Evolutionary conservation across 2,113 vertebrate species (phyloP).

Genomic region (Takifugu flavidus): DNA sequence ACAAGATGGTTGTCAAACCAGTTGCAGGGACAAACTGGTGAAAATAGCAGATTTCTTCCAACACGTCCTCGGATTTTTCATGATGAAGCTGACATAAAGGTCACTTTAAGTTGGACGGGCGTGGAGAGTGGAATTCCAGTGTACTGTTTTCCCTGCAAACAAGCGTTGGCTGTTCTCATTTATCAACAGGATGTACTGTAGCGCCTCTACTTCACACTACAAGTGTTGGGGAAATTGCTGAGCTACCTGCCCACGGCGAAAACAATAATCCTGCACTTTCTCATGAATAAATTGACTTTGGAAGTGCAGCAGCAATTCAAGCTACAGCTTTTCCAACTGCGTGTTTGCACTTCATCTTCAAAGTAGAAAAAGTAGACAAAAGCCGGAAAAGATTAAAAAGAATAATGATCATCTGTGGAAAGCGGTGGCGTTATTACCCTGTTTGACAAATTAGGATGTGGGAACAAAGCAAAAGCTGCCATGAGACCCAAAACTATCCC

Average conservation of each 20-base stretch:
- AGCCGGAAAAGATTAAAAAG: too few species aligned
- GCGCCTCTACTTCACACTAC: constrained; percentile 24
- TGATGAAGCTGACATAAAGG: too few species aligned
- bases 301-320: constrained; percentile 22
- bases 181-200: constrained; percentile 8
- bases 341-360: constrained; percentile 10
- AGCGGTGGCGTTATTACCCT: background rate
- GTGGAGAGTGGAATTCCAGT: background rate
- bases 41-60: too few species aligned
- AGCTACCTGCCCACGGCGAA: constrained; percentile 29
- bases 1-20: too few species aligned
- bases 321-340: constrained; percentile 2
- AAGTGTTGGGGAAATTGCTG: constrained; percentile 8
- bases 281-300: constrained; percentile 59
- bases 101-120: background rate
- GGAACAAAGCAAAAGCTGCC: background rate
- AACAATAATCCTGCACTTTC: constrained; percentile 47
- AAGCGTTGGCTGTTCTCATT: constrained; percentile 19
- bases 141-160: constrained; percentile 5
- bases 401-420: too few species aligned
- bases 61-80: too few species aligned
- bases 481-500: too few species aligned
- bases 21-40: too few species aligned
- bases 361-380: too few species aligned
- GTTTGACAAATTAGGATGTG: background rate